These are phyloP conservation scores for Chloroceryle amazona DNA, from an alignment of 2,797 vertebrate species.

Conservation along the genomic window DNA sequence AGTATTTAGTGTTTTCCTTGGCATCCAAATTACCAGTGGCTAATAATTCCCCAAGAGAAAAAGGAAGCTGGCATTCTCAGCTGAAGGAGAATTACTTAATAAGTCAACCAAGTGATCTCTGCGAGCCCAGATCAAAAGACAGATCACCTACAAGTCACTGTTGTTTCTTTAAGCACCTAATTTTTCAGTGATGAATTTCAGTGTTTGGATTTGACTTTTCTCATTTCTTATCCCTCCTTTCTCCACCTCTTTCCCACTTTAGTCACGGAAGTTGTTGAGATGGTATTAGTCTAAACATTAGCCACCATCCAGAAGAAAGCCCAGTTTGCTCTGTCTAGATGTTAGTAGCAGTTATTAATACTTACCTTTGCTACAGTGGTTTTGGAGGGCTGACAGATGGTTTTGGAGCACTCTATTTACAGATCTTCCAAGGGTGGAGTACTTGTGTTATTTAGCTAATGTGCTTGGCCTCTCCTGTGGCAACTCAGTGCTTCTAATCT, in stretches of 20 bases:
- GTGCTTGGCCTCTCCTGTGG: not conserved
- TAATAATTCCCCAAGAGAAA: not conserved
- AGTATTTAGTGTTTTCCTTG: not conserved
- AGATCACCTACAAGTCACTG: not conserved
- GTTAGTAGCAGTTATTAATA: slow-evolving; percentile 17
- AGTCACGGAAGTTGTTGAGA: not conserved
- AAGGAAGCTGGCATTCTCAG: not conserved
- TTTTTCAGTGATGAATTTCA: not conserved
- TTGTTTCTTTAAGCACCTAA: not conserved
- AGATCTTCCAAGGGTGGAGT: slow-evolving; percentile 32
- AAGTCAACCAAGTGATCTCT: not conserved
- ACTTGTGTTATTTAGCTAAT: not conserved
- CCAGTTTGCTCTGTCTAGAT: slow-evolving; percentile 8
- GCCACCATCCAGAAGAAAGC: not conserved
- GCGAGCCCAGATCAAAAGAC: not conserved
- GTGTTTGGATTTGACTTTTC: not conserved
- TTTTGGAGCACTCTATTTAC: slow-evolving; percentile 23
- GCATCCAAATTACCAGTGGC: not conserved
- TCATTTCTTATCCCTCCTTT: not conserved
- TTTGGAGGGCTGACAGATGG: slow-evolving; percentile 16
- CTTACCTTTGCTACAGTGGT: slow-evolving; percentile 5
- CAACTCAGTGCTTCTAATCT: slow-evolving; percentile 1
- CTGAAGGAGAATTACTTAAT: not conserved
- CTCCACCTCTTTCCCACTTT: not conserved
- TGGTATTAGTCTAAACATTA: not conserved